phyloP scores from a whole-genome alignment of 2,113 vertebrate genomes.

The Apistogramma diplotaenia region DNA sequence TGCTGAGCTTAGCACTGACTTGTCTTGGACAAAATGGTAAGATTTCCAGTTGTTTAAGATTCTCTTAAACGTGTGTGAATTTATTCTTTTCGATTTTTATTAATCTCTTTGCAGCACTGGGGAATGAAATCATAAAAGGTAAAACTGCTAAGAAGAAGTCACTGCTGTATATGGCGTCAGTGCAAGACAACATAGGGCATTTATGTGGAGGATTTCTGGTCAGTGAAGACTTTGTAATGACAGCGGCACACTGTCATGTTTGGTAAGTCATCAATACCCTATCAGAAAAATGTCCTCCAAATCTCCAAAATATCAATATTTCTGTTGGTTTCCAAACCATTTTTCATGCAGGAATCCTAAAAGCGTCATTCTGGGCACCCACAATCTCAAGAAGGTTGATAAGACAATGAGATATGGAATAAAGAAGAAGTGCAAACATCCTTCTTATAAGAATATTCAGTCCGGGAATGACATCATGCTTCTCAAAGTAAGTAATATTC shows the following conservation, averaged over 20 bases:
- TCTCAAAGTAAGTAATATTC: constrained; percentile 46
- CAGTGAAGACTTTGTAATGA: constrained; percentile 63
- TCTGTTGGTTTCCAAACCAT: not conserved
- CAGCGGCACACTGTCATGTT: constrained; percentile 66
- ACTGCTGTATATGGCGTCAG: constrained; percentile 72
- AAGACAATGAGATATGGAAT: constrained; percentile 13
- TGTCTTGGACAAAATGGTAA: not conserved
- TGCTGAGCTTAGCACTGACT: not conserved
- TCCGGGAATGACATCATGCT: constrained; percentile 73
- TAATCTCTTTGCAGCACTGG: not conserved
- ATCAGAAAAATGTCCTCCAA: not conserved
- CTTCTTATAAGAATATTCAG: rapidly evolving
- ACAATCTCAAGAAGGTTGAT: not conserved
- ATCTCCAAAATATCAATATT: not conserved
- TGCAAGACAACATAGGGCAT: not conserved
- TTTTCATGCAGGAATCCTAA: not conserved
- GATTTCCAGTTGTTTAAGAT: not conserved
- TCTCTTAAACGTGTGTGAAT: rapidly evolving
- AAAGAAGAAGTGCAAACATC: not conserved
- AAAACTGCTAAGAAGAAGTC: constrained; percentile 39
- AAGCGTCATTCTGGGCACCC: not conserved
- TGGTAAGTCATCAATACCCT: rapidly evolving
- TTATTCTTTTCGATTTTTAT: not conserved
- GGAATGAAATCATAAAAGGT: constrained; percentile 73
- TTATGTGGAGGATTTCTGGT: not conserved